These are phyloP conservation scores for Pygocentrus nattereri DNA, from an alignment of 2,797 vertebrate species.

Conservation along the genomic window DNA sequence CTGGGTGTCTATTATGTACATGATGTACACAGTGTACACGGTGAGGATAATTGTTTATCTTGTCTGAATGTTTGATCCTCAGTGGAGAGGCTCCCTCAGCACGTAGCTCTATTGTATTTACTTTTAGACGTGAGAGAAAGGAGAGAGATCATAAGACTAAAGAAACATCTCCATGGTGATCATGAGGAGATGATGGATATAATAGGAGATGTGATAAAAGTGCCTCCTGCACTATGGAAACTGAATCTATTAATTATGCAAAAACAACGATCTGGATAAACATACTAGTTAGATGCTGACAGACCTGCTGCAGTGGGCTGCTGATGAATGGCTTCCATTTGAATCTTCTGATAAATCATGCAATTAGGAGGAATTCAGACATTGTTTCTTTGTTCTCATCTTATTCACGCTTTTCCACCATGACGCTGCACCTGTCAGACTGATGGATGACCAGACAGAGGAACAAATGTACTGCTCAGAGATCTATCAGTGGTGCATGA, in stretches of 20 bases:
- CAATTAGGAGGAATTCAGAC: not conserved
- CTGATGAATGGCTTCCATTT: conserved; percentile 2
- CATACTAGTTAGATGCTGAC: not conserved
- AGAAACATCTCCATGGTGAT: not conserved
- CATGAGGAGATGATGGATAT: not conserved
- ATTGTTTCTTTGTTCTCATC: not conserved
- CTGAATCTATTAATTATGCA: not conserved
- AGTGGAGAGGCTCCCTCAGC: not conserved
- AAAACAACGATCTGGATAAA: not conserved
- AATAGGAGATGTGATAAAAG: not conserved
- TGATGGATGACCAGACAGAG: not conserved
- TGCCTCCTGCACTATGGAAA: not conserved
- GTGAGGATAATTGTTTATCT: not conserved
- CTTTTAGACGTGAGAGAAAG: conserved; percentile 1
- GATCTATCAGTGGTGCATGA: not conserved
- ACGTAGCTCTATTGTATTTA: not conserved
- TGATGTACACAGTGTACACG: not conserved
- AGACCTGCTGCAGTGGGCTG: not conserved
- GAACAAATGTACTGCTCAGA: not conserved
- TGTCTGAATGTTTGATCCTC: not conserved
- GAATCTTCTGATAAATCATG: not conserved
- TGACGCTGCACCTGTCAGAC: not conserved
- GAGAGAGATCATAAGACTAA: not conserved
- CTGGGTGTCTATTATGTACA: not conserved
- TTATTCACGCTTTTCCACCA: not conserved